phyloP scores from a whole-genome alignment of 2,797 vertebrate species.

The Takifugu rubripes region DNA sequence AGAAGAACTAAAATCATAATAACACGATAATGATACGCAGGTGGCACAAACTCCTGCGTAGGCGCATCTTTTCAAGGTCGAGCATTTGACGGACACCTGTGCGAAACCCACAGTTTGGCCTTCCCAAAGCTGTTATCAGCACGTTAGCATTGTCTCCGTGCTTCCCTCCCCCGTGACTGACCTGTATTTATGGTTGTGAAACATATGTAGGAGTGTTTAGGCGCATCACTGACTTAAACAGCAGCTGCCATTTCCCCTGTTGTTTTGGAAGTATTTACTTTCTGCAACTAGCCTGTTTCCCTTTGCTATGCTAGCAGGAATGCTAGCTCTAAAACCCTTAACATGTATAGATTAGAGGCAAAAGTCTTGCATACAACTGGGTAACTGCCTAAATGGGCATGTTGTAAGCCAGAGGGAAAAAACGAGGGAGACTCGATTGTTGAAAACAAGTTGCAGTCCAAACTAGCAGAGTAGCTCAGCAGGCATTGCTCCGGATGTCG shows the following conservation, averaged over 20 bases:
- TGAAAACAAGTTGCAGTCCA: background rate
- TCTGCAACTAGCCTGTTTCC: background rate
- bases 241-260: slow-evolving; percentile 21
- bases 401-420: background rate
- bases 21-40: no score
- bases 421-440: background rate
- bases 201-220: slow-evolving; percentile 28
- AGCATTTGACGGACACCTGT: slow-evolving; percentile 39
- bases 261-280: background rate
- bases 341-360: no score
- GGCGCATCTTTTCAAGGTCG: slow-evolving; percentile 3
- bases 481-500: slow-evolving; percentile 43
- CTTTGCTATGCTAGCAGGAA: background rate
- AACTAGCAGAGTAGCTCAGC: slow-evolving; percentile 17
- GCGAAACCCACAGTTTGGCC: slow-evolving; percentile 24
- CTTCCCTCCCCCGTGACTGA: slow-evolving; percentile 8
- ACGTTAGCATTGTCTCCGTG: slow-evolving; percentile 12
- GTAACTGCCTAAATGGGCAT: background rate
- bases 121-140: slow-evolving; percentile 2
- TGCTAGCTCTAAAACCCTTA: no score
- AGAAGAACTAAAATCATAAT: no score
- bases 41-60: no score
- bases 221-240: background rate
- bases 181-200: slow-evolving; percentile 16
- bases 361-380: no score